Evolutionary conservation across 2,888 invertebrate species (phyloP), one percentile per base, ranked within the genome.

Genomic region (Caenorhabditis becei): DNA sequence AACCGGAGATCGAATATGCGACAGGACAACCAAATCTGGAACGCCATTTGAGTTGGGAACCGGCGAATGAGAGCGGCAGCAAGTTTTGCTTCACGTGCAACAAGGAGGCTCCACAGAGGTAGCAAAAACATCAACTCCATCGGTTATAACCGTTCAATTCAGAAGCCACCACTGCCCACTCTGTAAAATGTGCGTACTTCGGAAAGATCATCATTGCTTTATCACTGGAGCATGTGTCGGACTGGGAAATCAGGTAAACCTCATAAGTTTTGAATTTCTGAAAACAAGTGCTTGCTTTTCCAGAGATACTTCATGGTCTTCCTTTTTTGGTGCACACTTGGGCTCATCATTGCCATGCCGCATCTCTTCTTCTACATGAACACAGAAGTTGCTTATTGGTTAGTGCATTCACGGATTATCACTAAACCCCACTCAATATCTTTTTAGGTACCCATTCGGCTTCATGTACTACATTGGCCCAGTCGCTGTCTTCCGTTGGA

Each of bases 171-270:
- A 92, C 82, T 92, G 92, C 77, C 89, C 91, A 3, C 81, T 92
- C 11, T 92, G 92, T 80, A 82, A 91, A 81, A 67, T 85, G 79
- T 92, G 92, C 77, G 89, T 92, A 11, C 82, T 92, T 16, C 91
- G 92, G 16, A 91, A 92, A 58, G 92, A 92, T 83, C 92, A 92
- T 75, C 92, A 92, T 77, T 92, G 92, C 82, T 92, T 92, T 63
- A 90, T 92, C 75, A 88, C 89, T 8, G 90, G 90, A 14, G 91
- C 91, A 32, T 92, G 92, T 82, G 91, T 92, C 0, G 92, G 92
- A 0, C 89, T 92, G 59, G 91, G 92, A 67, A 92, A 92, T 85
- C 92, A 90, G 79, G 89, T 89, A 7, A 14, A 23, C 4, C 2
- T 41, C 14, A n/a, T n/a, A n/a, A 23, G 3, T n/a, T 10, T n/a